Evolutionary conservation across 2,888 invertebrate species (phyloP), one percentile per base, ranked within the genome.

Genomic region (Meghimatium bilineatum): DNA sequence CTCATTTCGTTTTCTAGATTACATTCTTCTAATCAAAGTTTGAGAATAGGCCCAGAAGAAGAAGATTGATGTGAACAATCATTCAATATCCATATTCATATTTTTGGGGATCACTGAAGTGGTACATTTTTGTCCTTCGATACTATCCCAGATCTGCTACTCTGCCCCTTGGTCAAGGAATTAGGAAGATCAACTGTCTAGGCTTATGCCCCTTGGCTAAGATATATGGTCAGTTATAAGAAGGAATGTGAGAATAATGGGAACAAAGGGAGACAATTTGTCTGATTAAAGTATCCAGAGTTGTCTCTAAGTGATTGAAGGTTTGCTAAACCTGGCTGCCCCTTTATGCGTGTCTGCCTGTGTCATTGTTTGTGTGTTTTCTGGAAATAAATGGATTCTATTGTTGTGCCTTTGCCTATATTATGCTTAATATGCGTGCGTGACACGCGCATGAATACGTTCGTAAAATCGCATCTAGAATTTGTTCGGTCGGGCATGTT

Each of bases 241-340:
- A 38, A 71, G 26, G 71, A 26, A 71, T 38, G 17, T 14, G 71
- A 26, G 71, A 38, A 71, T 71, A 71, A 71, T 71, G 71, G 38
- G 34, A 71, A 69, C 26, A 38, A 38, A 56, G 56, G 56, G 56
- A 23, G 56, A 56, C 23, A 56, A 56, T 56, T 56, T 56, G 17
- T 2, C 56, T 56, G 56, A 56, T 56, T 56, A 56, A 49, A 17
- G 56, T 56, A 3, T 56, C 20, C 17, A 56, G 56, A 23, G 56
- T 56, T 56, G 56, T 56, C 56, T 56, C 23, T 56, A 56, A 56
- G 56, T 56, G 66, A 66, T 66, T 29, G 10, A 66, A 8, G 14
- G 3, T 29, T 12, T n/a, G 14, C 5, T 66, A 26, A 8, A 5
- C 5, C 29, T 66, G n/a, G 8, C 2, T 66, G 14, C 32, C 6